Evolutionary conservation across 37 sponge, comb jelly and placozoan genomes (phyloP), one percentile per base, ranked within the genome.

Genomic region (Axinella damicornis): DNA sequence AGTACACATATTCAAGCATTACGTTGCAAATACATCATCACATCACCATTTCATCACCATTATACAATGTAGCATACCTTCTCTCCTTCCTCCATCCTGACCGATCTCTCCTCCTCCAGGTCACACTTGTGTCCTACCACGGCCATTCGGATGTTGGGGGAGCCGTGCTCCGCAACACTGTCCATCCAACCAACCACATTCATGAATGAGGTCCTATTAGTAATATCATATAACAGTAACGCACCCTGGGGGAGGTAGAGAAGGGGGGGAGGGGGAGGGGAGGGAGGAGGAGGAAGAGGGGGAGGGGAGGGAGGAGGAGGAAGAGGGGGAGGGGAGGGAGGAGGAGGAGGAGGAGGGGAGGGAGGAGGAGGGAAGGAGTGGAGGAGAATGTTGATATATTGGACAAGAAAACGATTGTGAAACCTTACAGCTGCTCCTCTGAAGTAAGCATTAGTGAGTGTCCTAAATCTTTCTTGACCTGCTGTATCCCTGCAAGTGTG

Each of bases 71-170:
- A 20, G 19, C 84, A 38, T 20, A 85, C 86, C 38, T 83, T 80
- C n/a, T 76, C 12, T 57, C 92, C 95, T 38, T 91, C 92, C 24
- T 83, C 71, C 28, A 59, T n/a, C 12, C 83, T 38, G 38, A 94
- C 95, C 4, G 52, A 57, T 65, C 92, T 65, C 17, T 87, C 74
- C 19, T 88, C 86, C 21, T 78, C 69, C 17, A 85, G 64, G 73
- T 95, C 95, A 65, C 28, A 28, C 74, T 95, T 95, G 80, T 95
- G 94, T 2, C 92, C 95, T 24, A 95, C 93, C 14, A 95, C 1
- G 2, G 63, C 77, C 37, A 85, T 77, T 31, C 57, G 28, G 19
- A 92, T 83, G 38, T 78, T 56, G 20, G 65, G 63, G 22, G 89
- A 82, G 33, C 80, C 84, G 53, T 94, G 86, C 55, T 94, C 66